Conservation (phyloP, 1,140 invertebrate genomes). For the Ganaspis sp. region DNA sequence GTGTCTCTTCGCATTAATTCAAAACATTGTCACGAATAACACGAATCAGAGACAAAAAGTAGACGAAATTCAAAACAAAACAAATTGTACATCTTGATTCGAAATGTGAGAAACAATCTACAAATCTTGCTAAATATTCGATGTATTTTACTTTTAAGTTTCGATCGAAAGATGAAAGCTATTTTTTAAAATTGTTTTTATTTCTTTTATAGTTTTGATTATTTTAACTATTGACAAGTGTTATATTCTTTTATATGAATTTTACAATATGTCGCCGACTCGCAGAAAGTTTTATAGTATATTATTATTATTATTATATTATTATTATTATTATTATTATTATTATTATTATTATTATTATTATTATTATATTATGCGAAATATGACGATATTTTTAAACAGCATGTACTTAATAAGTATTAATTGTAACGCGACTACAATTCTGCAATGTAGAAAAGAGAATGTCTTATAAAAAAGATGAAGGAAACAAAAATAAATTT, state of each 20-base stretch:
- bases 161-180: not conserved
- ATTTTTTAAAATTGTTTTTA: not conserved
- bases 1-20: constrained; percentile 11
- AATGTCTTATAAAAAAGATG: constrained; percentile 29
- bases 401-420: constrained; percentile 9
- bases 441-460: constrained; percentile 23
- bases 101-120: not conserved
- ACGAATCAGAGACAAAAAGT: constrained; percentile 27
- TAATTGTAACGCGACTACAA: constrained; percentile 7
- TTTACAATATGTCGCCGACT: not conserved
- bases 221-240: not conserved
- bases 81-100: constrained; percentile 27
- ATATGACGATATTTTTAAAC: constrained; percentile 18
- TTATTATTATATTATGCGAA: not conserved
- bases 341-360: not conserved
- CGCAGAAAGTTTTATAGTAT: not conserved
- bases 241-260: not conserved
- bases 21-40: constrained; percentile 3
- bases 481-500: not conserved
- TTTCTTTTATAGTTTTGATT: not conserved
- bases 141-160: not conserved
- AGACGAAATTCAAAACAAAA: constrained; percentile 14
- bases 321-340: not conserved
- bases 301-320: not conserved
- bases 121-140: constrained; percentile 2